Evolutionary conservation across 1,140 invertebrate genomes (phyloP), one percentile per base, ranked within the genome.

Genomic region (Drosophila biarmipes): DNA sequence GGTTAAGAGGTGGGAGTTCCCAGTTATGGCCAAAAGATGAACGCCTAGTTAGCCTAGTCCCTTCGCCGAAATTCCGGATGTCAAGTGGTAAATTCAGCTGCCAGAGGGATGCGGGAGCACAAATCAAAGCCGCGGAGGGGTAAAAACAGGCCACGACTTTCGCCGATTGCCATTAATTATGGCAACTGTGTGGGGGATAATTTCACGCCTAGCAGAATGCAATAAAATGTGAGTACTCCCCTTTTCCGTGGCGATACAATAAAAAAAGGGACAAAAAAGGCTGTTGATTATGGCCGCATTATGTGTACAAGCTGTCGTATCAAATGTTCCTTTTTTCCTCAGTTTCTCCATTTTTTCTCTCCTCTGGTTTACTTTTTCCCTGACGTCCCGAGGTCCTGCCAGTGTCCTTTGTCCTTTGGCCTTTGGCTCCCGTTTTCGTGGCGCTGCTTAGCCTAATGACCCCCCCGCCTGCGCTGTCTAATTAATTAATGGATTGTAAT

Each of bases 401-500:
- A 37, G 35, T 37, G 46, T 29, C 34, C 38, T 37, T 62, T 64
- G 31, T 40, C 19, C 35, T 31, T 62, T 55, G 49, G 48, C 69
- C 67, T 64, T 56, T 53, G 46, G 43, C 52, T 61, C 66, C 69
- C 34, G 29, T 56, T 72, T 76, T 43, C 38, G 52, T 59, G 51
- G 61, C 59, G 63, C 80, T 87, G 82, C 79, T 81, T 84, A 69
- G 38, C 78, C 59, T 87, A 87, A 87, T 89, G 78, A 87, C 82
- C 72, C 84, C 72, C 84, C 73, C 75, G 7, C 40, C 54, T 78
- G 72, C 73, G 62, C 57, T 89, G 71, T 76, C 84, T 87, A 87
- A 87, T 87, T 87, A 87, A 87, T 87, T 89, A 87, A 87, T 87
- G 86, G 84, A 89, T 87, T 87, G 84, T 89, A 87, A 87, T 87